Evolutionary conservation across 2,888 invertebrate species (phyloP).

Genomic region (Trichopria drosophilae): DNA sequence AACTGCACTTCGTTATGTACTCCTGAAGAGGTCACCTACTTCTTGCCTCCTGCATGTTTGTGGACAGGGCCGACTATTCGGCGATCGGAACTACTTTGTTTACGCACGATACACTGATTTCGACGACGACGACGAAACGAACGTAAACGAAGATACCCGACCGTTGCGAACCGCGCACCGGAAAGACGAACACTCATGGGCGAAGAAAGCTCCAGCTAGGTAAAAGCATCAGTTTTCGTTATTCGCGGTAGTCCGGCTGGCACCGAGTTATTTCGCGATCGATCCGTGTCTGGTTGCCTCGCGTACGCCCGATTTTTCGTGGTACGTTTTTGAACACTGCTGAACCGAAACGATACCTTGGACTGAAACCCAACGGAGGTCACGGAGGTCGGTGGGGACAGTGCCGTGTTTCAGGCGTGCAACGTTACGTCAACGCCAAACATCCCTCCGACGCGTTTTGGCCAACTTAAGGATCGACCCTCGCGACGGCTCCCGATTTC

Average conservation of each 20-base stretch:
- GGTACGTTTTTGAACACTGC: constrained; percentile 13
- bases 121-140: too few relatives aligned
- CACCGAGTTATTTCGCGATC: constrained; percentile 52
- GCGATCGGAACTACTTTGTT: too few relatives aligned
- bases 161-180: too few relatives aligned
- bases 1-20: constrained; percentile 13
- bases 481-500: constrained; percentile 49
- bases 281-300: constrained; percentile 50
- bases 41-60: not conserved
- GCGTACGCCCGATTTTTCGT: constrained; percentile 52
- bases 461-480: constrained; percentile 38
- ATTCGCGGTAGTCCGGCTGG: constrained; percentile 31
- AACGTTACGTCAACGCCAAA: constrained; percentile 17
- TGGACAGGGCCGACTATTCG: too few relatives aligned
- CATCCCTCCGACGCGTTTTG: constrained; percentile 30
- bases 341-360: constrained; percentile 12
- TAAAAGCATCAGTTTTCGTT: constrained; percentile 4
- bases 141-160: too few relatives aligned
- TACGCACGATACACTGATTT: too few relatives aligned
- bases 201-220: constrained; percentile 1
- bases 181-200: not conserved
- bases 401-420: constrained; percentile 8
- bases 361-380: constrained; percentile 1
- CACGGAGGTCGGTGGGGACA: constrained; percentile 5
- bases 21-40: constrained; percentile 25